phyloP scores from a whole-genome alignment of 2,113 vertebrate species.

The Machaerirhynchus nigripectus region DNA sequence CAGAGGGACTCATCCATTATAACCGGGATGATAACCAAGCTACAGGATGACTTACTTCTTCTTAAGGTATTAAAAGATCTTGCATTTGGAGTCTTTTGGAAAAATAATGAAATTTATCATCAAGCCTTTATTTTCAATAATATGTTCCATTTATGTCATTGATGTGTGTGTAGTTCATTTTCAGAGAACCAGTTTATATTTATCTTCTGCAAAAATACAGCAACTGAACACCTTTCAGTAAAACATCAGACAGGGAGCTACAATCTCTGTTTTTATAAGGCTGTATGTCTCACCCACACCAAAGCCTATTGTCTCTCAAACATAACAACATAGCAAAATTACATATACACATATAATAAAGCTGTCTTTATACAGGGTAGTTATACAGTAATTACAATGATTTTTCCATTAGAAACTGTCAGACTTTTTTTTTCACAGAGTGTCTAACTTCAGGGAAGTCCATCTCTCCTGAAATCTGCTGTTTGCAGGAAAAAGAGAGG shows the following conservation, averaged over 20 bases:
- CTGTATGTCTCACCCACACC: neutral
- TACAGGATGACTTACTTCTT: neutral
- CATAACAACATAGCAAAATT: slow-evolving; percentile 41
- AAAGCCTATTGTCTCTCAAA: slow-evolving; percentile 11
- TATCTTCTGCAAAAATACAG: slow-evolving; percentile 30
- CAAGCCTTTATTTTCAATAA: slow-evolving; percentile 21
- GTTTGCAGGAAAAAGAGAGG: neutral
- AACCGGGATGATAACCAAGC: neutral
- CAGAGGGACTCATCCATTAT: neutral
- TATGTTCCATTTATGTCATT: neutral
- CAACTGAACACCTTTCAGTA: slow-evolving; percentile 5
- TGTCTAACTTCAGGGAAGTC: neutral
- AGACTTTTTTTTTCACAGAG: neutral
- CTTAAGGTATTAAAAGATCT: neutral
- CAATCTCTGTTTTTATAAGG: slow-evolving; percentile 51
- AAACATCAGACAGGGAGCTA: slow-evolving; percentile 10
- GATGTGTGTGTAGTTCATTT: neutral
- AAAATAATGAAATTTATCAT: slow-evolving; percentile 25
- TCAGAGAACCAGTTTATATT: neutral
- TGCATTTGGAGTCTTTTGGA: neutral
- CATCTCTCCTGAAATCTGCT: neutral
- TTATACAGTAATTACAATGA: slow-evolving; percentile 47
- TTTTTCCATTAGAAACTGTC: neutral
- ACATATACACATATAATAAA: slow-evolving; percentile 54
- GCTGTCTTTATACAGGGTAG: slow-evolving; percentile 28